A percentile compares a stretch with the other conserved stretches of the same genome.
Conservation (phyloP, 2,113 vertebrate species). For the Prunella himalayana region DNA sequence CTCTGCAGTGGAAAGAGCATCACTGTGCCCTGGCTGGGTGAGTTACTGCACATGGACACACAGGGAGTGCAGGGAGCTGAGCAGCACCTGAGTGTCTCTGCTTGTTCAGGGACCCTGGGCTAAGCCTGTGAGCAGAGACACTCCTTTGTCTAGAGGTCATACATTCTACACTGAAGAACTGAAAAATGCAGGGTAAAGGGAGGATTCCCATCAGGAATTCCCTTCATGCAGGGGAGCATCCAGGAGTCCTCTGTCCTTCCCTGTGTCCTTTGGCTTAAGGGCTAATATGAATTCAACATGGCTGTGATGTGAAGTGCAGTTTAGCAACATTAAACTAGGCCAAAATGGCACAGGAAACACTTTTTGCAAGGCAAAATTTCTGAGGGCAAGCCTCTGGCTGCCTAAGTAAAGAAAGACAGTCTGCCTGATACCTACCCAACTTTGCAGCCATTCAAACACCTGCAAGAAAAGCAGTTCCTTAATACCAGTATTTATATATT, state of each 20-base stretch:
- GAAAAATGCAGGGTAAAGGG: not conserved
- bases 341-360: not conserved
- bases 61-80: not conserved
- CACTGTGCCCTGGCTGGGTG: not conserved
- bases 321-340: not conserved
- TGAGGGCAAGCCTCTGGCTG: not conserved
- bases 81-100: not conserved
- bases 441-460: not conserved
- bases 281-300: not conserved
- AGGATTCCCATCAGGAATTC: not conserved
- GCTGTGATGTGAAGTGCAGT: not conserved
- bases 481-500: not conserved
- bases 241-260: not conserved
- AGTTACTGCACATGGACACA: too few relatives aligned
- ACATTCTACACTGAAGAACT: not conserved
- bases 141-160: not conserved
- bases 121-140: not conserved
- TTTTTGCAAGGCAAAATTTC: not conserved
- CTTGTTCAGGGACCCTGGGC: not conserved
- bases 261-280: not conserved
- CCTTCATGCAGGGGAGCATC: not conserved
- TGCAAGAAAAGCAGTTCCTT: not conserved
- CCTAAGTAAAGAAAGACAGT: not conserved
- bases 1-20: rapidly evolving
- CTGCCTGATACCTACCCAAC: not conserved